Percentiles rank a stretch among this genome's conserved stretches.
phyloP scores from a whole-genome alignment of 2,797 vertebrate species.

The Todus mexicanus region DNA sequence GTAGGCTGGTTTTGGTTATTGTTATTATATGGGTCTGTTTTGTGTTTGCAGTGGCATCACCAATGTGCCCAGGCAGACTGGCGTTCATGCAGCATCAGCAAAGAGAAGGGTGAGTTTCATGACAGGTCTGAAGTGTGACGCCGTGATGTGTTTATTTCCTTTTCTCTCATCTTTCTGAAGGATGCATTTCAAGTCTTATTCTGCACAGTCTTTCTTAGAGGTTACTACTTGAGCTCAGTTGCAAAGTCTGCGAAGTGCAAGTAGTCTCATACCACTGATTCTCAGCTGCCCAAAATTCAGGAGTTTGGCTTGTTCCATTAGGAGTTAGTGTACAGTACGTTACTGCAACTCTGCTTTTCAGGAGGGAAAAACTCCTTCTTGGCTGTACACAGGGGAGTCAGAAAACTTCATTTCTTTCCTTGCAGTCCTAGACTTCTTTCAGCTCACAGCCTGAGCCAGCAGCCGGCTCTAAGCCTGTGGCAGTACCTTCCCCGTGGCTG shows the following conservation, averaged over 20 bases:
- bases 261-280: background rate
- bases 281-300: background rate
- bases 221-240: background rate
- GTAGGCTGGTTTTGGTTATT: background rate
- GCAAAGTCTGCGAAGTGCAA: background rate
- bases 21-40: background rate
- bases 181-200: background rate
- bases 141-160: background rate
- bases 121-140: background rate
- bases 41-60: background rate
- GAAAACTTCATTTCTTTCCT: background rate
- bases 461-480: background rate
- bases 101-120: background rate
- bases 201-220: background rate
- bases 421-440: background rate
- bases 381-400: background rate
- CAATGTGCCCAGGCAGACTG: background rate
- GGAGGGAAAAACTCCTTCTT: background rate
- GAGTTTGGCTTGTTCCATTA: background rate
- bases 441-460: background rate
- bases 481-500: background rate
- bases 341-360: background rate
- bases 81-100: accelerated
- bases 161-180: background rate
- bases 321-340: background rate